phyloP scores from a whole-genome alignment of 2,888 invertebrate species.

The Agrotis puta region DNA sequence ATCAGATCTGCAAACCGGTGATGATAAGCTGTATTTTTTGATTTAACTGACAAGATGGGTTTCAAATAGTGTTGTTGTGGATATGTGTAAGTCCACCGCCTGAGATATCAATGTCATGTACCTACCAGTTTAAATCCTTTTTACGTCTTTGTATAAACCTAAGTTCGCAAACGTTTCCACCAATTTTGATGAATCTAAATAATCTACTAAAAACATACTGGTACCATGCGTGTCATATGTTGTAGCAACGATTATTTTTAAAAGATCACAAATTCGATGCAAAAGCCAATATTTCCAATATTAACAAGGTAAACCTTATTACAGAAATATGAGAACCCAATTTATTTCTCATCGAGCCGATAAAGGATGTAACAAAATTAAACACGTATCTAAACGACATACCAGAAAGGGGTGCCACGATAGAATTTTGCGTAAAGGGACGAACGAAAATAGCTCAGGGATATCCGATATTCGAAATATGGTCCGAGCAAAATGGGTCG shows the following conservation, averaged over 20 bases:
- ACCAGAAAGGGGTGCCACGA: background rate
- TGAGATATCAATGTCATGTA: background rate
- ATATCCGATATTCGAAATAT: slow-evolving; percentile 65
- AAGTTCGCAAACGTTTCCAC: background rate
- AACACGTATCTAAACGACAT: background rate
- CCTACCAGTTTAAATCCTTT: background rate
- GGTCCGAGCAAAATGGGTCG: slow-evolving; percentile 72
- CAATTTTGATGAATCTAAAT: background rate
- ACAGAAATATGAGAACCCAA: slow-evolving; percentile 18
- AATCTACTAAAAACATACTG: background rate
- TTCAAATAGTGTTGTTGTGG: background rate
- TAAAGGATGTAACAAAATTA: slow-evolving; percentile 13
- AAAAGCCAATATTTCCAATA: slow-evolving; percentile 7
- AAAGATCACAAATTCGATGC: background rate
- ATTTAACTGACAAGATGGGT: background rate
- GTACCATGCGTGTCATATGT: background rate
- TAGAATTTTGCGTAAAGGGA: slow-evolving; percentile 51
- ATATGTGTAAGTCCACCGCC: background rate
- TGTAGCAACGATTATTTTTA: background rate
- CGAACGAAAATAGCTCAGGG: slow-evolving; percentile 59
- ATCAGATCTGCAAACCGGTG: background rate
- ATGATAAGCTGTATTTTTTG: background rate
- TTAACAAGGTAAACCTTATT: slow-evolving; percentile 8
- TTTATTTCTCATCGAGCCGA: background rate
- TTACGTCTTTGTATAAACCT: background rate